Evolutionary conservation across 2,797 vertebrate genomes (phyloP).

Genomic region (Balearica regulorum): DNA sequence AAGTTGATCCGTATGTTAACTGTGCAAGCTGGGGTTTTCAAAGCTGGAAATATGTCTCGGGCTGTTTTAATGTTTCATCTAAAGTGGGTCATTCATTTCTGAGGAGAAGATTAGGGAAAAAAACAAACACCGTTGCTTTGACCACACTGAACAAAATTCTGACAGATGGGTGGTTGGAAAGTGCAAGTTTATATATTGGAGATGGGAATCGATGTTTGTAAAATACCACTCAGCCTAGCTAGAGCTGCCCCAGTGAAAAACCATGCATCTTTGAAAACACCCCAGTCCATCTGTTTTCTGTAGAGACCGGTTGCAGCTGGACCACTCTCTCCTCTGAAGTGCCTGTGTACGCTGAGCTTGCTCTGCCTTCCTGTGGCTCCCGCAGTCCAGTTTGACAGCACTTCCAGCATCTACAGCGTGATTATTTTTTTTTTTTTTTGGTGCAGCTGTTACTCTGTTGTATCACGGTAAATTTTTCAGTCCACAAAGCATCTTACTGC

Average conservation of each 20-base stretch:
- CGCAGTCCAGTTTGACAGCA: background rate
- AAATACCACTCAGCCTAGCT: background rate
- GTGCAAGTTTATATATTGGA: background rate
- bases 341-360: background rate
- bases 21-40: conserved; percentile 16
- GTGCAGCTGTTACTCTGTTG: background rate
- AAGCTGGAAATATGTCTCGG: conserved; percentile 35
- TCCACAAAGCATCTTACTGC: background rate
- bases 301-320: background rate
- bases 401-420: background rate
- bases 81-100: conserved; percentile 54
- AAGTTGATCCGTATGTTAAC: conserved; percentile 34
- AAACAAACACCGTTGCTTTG: conserved; percentile 35
- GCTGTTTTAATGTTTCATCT: conserved; percentile 58
- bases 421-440: background rate
- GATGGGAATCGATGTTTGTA: background rate
- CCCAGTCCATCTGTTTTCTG: background rate
- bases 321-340: background rate
- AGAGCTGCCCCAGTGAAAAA: background rate
- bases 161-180: background rate
- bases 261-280: background rate
- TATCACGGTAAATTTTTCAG: background rate
- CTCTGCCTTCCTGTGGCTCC: background rate
- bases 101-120: conserved; percentile 32
- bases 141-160: conserved; percentile 28